A percentile compares a stretch with the other conserved stretches of the same genome.
Evolutionary conservation across 2,888 invertebrate genomes (phyloP).

Genomic region (Megalurothrips usitatus): DNA sequence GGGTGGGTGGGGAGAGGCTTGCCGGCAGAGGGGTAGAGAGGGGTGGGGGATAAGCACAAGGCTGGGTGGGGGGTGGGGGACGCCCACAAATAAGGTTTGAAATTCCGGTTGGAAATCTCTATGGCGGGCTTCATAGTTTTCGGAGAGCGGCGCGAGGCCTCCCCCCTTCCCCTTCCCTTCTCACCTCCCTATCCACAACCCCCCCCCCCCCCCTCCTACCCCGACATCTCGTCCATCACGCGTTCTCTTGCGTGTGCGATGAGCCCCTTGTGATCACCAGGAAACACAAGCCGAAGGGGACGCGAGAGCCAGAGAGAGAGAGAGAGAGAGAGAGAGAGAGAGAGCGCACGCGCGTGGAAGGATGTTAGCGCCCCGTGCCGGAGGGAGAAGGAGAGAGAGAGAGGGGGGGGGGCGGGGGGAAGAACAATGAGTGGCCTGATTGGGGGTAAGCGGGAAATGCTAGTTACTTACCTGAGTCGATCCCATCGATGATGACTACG

Average conservation of each 20-base stretch:
- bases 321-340: no score
- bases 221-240: no score
- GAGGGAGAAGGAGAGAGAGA: slow-evolving; percentile 46
- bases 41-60: background rate
- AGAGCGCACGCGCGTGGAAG: background rate
- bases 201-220: no score
- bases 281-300: no score
- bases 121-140: background rate
- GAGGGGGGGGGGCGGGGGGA: slow-evolving; percentile 45
- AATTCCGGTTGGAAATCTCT: slow-evolving; percentile 14
- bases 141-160: background rate
- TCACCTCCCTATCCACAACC: no score
- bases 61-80: slow-evolving; percentile 9
- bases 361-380: slow-evolving; percentile 34
- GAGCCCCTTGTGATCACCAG: no score
- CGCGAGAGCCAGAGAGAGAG: background rate
- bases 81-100: slow-evolving; percentile 39
- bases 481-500: no score
- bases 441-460: no score
- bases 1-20: background rate
- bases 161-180: no score
- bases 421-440: background rate
- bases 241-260: no score
- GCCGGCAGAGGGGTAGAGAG: background rate
- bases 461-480: no score